phyloP scores from a whole-genome alignment of 2,888 invertebrate genomes.

The Erebia palarica region DNA sequence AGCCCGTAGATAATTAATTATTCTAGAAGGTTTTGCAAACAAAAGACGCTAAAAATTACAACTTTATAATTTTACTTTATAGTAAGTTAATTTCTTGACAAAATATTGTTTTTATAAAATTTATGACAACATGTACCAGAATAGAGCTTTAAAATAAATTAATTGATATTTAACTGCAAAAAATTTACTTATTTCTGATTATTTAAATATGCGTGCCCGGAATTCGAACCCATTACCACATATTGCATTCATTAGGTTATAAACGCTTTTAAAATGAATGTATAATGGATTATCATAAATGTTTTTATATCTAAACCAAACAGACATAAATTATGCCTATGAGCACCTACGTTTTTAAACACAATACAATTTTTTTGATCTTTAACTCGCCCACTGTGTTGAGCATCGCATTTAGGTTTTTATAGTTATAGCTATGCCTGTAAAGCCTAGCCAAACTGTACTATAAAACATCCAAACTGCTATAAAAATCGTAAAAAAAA shows the following conservation, averaged over 20 bases:
- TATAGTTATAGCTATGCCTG: neutral
- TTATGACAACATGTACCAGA: too few species aligned
- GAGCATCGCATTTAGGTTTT: neutral
- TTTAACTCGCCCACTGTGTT: neutral
- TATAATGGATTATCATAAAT: neutral
- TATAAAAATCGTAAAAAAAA: slow-evolving; percentile 14
- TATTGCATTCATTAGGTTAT: too few species aligned
- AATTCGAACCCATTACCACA: too few species aligned
- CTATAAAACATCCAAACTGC: slow-evolving; percentile 19
- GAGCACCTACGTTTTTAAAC: neutral
- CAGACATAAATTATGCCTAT: neutral
- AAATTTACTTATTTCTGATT: too few species aligned
- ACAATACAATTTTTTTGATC: slow-evolving; percentile 1
- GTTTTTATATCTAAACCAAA: neutral
- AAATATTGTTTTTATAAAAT: too few species aligned
- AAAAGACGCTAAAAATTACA: too few species aligned
- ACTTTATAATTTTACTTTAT: too few species aligned
- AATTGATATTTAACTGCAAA: too few species aligned
- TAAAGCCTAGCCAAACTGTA: slow-evolving; percentile 8
- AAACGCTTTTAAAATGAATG: too few species aligned
- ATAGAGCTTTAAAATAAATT: too few species aligned
- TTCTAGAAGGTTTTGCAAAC: neutral
- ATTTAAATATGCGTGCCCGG: too few species aligned
- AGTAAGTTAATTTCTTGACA: too few species aligned
- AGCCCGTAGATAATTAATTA: neutral